These are phyloP conservation scores for Rhinoderma darwinii DNA, from an alignment of 2,113 vertebrate species.

Conservation along the genomic window DNA sequence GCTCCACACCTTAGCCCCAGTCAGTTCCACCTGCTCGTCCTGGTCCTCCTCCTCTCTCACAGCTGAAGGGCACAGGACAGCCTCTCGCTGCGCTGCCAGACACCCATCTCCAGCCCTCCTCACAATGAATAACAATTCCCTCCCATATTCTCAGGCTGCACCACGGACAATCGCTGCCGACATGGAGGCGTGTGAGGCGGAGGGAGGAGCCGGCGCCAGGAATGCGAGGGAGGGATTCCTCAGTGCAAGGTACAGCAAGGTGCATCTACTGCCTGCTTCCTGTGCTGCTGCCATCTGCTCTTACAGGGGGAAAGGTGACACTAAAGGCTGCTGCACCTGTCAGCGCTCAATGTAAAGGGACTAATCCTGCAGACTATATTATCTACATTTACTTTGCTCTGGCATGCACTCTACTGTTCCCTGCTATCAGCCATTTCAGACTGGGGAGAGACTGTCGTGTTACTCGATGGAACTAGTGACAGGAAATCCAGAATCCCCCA, in stretches of 20 bases:
- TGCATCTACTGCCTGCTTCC: neutral
- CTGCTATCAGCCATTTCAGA: no score
- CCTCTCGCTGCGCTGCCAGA: neutral
- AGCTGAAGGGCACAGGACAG: constrained; percentile 6
- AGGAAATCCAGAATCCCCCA: no score
- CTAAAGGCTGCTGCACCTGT: neutral
- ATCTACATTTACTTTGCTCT: no score
- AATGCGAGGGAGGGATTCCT: neutral
- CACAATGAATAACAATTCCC: constrained; percentile 45
- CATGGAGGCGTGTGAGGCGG: neutral
- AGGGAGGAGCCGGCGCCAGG: constrained; percentile 2
- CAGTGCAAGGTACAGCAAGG: constrained; percentile 42
- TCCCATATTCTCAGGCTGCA: constrained; percentile 14
- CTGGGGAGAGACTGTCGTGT: no score
- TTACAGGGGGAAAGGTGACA: neutral
- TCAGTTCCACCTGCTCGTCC: constrained; percentile 40
- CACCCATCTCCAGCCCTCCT: constrained; percentile 47
- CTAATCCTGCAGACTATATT: no score
- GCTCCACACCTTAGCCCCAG: neutral
- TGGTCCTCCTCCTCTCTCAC: constrained; percentile 34
- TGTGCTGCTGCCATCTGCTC: neutral
- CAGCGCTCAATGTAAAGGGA: no score
- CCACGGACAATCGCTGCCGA: neutral
- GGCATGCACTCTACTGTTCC: no score
- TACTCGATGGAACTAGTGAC: no score